Base-by-base conservation (phyloP, 2,888 invertebrate species). In the Chymomyza caudatula region DNA sequence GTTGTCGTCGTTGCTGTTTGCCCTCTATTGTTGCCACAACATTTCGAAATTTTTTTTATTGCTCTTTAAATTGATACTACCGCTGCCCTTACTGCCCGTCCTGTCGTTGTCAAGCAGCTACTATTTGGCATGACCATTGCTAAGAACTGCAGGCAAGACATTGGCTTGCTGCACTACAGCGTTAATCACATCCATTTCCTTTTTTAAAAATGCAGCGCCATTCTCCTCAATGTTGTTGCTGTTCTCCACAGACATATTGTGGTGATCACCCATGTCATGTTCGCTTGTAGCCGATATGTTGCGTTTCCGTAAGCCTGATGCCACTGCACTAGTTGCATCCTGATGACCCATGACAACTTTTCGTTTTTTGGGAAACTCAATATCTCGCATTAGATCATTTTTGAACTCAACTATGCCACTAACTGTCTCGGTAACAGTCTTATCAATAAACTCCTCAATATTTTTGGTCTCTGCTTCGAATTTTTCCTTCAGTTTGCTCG, bases 391-490 rank as follows among this genome's bases (percentile, higher is more conserved):
- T 66, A 91, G 78, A 83, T 91, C 91, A 64, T 90, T 90, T 66
- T 90, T 90, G 68, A 90, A 88, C 71, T 89, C 90, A 61, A 90
- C 90, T 74, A 91, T 90, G 72, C 90, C 90, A 65, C 88, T 89
- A 49, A 90, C 90, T 70, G 90, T 90, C 63, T 89, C 89, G 52
- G 87, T 88, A 60, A 90, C 90, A 86, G 90, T 90, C 88, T 90
- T 91, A 88, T 91, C 90, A 77, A 91, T 89, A 82, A 91, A 90
- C 65, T 90, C 91, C 81, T 91, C 90, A 85, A 91, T 90, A 76
- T 90, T 91, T 71, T 89, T 88, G 60, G 91, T 89, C 74, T 90
- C 90, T 49, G 89, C 87, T 68, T 89, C 90, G 64, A 90, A 87
- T 69, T 90, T 90, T 68, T 90, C 89, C 76, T 89, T 90, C 4